These are phyloP conservation scores for Heterochromis multidens DNA, from an alignment of 2,113 vertebrate species.

Conservation along the genomic window DNA sequence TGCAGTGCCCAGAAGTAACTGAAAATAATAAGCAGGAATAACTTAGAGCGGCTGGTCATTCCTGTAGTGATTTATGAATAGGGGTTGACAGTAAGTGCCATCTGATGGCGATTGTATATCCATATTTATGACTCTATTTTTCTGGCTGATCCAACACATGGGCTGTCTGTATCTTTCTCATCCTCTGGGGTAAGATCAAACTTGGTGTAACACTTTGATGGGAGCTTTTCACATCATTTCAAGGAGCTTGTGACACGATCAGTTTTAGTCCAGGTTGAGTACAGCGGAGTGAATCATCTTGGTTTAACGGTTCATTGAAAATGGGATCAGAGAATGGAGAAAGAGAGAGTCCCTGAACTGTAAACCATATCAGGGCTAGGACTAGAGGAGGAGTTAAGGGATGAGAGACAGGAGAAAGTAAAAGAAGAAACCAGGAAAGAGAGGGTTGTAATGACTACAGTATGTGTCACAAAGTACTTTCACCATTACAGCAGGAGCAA, in stretches of 20 bases:
- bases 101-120: conserved; percentile 11
- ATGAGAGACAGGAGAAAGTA: not conserved
- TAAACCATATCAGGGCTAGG: conserved; percentile 10
- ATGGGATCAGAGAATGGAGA: conserved; percentile 25
- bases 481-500: not conserved
- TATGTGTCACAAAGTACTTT: conserved; percentile 31
- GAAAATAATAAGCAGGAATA: conserved; percentile 51
- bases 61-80: conserved; percentile 57
- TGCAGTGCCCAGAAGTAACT: conserved; percentile 33
- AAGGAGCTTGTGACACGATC: conserved; percentile 22
- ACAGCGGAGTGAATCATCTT: conserved; percentile 29
- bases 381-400: not conserved
- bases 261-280: not conserved
- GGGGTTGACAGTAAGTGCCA: conserved; percentile 35
- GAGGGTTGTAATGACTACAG: not conserved
- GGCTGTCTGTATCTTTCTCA: not conserved
- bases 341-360: conserved; percentile 3
- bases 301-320: conserved; percentile 41
- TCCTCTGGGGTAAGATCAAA: conserved; percentile 9
- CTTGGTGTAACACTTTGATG: not conserved
- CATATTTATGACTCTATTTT: conserved; percentile 30
- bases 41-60: conserved; percentile 51
- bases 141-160: conserved; percentile 15
- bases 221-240: conserved; percentile 23
- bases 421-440: not conserved